Conservation (phyloP, 2,113 vertebrate genomes). For the Anguilla japonica region DNA sequence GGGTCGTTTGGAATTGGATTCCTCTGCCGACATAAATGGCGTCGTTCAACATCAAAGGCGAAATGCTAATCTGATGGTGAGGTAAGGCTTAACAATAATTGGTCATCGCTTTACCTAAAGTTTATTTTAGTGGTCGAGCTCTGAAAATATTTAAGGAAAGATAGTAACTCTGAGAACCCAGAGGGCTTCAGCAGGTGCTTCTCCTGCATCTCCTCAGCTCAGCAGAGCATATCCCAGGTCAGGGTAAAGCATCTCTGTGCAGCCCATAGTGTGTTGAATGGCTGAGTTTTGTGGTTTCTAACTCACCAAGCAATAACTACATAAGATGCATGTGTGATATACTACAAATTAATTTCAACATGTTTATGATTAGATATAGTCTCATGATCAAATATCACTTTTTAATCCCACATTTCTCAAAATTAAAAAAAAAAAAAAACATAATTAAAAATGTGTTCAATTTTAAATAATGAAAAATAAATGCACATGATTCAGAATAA, state of each 20-base stretch:
- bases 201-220: not conserved
- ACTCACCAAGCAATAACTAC: no score
- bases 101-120: not conserved
- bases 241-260: slow-evolving; percentile 14
- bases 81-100: not conserved
- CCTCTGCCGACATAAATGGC: slow-evolving; percentile 51
- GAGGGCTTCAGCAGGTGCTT: not conserved
- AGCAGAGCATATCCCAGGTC: not conserved
- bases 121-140: not conserved
- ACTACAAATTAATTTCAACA: not conserved
- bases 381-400: no score
- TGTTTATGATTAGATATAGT: no score
- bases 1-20: slow-evolving; percentile 66
- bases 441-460: no score
- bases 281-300: not conserved
- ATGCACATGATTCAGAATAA: not conserved
- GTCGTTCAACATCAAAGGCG: not conserved
- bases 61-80: slow-evolving; percentile 12
- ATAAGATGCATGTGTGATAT: not conserved
- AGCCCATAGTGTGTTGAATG: not conserved
- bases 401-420: no score
- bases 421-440: no score
- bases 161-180: slow-evolving; percentile 1
- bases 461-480: no score
- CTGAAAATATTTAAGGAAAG: not conserved